Percentiles rank a stretch among this genome's conserved stretches.
Conservation (phyloP, 2,113 vertebrate species). For the Motacilla tschutschensis region DNA sequence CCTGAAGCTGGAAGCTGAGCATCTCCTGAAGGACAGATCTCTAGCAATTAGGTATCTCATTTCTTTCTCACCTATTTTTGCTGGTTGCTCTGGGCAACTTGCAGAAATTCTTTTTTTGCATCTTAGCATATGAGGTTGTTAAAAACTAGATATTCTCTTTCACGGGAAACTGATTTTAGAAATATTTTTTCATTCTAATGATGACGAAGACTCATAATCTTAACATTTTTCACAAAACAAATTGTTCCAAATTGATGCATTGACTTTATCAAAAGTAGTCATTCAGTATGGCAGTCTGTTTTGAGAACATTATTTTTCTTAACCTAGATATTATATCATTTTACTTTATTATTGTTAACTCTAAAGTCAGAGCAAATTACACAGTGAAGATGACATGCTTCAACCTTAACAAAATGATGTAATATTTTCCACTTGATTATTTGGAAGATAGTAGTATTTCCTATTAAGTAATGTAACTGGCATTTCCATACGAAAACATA, state of each 20-base stretch:
- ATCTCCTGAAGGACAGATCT: neutral
- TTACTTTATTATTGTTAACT: neutral
- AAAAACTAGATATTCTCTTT: neutral
- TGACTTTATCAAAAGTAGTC: neutral
- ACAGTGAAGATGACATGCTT: neutral
- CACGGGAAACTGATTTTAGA: neutral
- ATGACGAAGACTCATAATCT: neutral
- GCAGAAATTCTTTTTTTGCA: accelerated
- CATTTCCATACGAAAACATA: neutral
- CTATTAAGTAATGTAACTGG: neutral
- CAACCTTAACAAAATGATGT: neutral
- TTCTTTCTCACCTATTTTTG: neutral
- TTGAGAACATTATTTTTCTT: neutral
- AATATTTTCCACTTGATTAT: neutral
- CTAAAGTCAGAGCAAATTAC: neutral
- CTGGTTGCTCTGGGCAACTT: neutral
- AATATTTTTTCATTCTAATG: neutral
- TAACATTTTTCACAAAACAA: neutral
- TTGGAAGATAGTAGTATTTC: neutral
- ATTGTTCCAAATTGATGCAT: neutral
- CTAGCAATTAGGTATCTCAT: neutral
- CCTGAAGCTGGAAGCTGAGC: neutral
- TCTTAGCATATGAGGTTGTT: neutral
- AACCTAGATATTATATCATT: neutral
- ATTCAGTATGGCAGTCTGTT: neutral